Evolutionary conservation across 2,113 vertebrate genomes (phyloP).

Genomic region (Corythoichthys intestinalis): DNA sequence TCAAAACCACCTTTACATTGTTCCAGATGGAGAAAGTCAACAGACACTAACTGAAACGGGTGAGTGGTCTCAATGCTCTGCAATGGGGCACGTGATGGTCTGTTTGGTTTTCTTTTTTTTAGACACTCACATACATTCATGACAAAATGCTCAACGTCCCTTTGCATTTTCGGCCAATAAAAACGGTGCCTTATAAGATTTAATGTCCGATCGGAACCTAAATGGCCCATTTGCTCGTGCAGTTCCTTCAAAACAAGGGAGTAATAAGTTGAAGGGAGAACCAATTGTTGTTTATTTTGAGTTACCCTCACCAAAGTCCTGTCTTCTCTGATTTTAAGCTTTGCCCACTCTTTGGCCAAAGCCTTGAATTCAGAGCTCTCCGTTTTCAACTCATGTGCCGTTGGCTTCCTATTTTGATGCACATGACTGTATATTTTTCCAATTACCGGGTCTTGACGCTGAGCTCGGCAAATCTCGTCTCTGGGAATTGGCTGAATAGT

Average conservation of each 20-base stretch:
- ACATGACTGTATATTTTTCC: neutral
- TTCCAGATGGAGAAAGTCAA: neutral
- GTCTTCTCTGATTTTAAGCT: neutral
- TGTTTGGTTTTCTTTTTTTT: neutral
- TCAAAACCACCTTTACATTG: constrained; percentile 1
- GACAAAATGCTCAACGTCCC: neutral
- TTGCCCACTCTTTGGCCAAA: neutral
- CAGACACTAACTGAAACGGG: neutral
- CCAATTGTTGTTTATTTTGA: neutral
- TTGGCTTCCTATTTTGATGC: neutral
- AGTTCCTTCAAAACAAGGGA: neutral
- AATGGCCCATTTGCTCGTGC: neutral
- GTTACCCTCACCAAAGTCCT: neutral
- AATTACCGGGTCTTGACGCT: neutral
- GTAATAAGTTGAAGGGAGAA: neutral
- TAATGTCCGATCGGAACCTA: neutral
- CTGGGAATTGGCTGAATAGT: neutral
- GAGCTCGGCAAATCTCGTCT: neutral
- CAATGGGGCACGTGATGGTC: neutral
- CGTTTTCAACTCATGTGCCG: neutral
- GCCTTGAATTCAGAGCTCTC: neutral
- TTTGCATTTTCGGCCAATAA: neutral
- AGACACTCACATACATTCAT: neutral
- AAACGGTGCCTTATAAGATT: neutral
- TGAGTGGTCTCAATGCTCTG: neutral